phyloP scores from a whole-genome alignment of 2,113 vertebrate species.

The Mesocricetus auratus region DNA sequence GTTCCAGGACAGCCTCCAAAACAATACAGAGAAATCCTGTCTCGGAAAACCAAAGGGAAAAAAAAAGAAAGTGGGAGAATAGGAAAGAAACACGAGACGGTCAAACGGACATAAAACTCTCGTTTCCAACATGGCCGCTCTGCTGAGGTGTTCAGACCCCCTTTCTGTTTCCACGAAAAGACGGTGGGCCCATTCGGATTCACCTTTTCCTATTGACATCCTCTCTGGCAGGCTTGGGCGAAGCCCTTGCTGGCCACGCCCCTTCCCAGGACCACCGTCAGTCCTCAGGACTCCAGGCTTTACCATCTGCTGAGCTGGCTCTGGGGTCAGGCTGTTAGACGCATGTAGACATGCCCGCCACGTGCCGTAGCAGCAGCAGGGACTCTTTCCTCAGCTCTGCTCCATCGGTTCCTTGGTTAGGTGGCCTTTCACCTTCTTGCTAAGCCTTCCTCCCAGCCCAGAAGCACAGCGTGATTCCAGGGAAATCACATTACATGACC shows the following conservation, averaged over 20 bases:
- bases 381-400: neutral
- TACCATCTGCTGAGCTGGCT: neutral
- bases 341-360: rapidly evolving
- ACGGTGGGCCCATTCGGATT: neutral
- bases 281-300: neutral
- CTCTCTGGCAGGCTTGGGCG: neutral
- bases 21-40: no score
- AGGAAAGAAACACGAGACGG: neutral
- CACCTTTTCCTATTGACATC: neutral
- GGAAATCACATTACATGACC: neutral
- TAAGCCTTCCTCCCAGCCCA: neutral
- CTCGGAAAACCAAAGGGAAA: no score
- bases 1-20: no score
- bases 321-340: rapidly evolving
- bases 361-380: rapidly evolving
- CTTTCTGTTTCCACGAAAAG: neutral
- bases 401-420: neutral
- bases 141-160: neutral
- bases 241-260: rapidly evolving
- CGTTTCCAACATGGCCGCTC: neutral
- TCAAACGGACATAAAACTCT: neutral
- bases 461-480: rapidly evolving
- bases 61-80: no score
- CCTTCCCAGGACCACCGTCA: rapidly evolving
- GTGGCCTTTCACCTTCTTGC: neutral